These are phyloP conservation scores for Microctonus aethiopoides DNA, from an alignment of 2,888 invertebrate species.

Conservation along the genomic window DNA sequence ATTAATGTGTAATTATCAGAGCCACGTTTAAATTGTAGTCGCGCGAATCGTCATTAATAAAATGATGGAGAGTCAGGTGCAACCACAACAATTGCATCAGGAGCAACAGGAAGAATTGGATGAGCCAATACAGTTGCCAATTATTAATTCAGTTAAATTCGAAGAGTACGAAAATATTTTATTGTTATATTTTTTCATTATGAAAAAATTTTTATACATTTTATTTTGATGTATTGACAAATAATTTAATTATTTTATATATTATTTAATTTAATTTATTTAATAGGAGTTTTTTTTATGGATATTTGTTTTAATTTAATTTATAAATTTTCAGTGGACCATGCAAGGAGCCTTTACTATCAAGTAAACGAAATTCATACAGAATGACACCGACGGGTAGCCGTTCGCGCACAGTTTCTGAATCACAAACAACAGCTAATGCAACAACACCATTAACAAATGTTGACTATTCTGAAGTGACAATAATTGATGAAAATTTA, in stretches of 20 bases:
- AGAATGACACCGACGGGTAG: slow-evolving; percentile 62
- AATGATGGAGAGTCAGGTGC: slow-evolving; percentile 60
- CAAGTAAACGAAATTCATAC: slow-evolving; percentile 51
- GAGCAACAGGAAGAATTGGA: slow-evolving; percentile 23
- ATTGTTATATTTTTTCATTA: not conserved
- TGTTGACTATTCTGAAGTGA: slow-evolving; percentile 56
- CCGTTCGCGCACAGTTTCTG: slow-evolving; percentile 60
- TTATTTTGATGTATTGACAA: too few relatives aligned
- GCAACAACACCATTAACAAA: slow-evolving; percentile 42
- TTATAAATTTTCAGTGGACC: slow-evolving; percentile 60
- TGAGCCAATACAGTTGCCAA: slow-evolving; percentile 38
- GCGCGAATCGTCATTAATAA: slow-evolving; percentile 48
- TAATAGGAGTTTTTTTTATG: not conserved
- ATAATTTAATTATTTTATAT: not conserved
- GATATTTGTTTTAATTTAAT: too few relatives aligned
- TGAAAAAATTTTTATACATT: too few relatives aligned
- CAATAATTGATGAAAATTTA: slow-evolving; percentile 55
- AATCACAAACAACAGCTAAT: slow-evolving; percentile 51
- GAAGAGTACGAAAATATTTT: slow-evolving; percentile 50
- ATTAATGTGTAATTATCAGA: slow-evolving; percentile 53
- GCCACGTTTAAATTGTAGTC: slow-evolving; percentile 42
- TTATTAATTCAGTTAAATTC: slow-evolving; percentile 47
- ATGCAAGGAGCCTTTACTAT: slow-evolving; percentile 63
- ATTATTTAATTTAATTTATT: not conserved
- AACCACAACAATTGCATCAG: slow-evolving; percentile 48